Evolutionary conservation across 1,140 invertebrate species (phyloP), one percentile per base, ranked within the genome.

Genomic region (Parasteatoda tepidariorum): DNA sequence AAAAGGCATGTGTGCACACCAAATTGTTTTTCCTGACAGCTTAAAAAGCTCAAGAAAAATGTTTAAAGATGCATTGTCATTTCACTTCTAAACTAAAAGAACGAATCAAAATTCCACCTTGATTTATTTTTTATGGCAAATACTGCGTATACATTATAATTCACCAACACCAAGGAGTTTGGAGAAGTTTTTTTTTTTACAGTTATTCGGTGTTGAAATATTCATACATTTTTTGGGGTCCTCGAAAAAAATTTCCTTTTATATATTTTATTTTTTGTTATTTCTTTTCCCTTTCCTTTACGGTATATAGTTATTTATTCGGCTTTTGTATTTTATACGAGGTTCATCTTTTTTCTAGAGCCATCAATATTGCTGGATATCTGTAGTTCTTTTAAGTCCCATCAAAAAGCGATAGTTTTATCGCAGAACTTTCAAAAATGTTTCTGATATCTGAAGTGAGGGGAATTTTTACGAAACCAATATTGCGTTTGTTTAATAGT

Each of bases 311-410:
- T 74, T 74, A 74, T 74, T 74, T 74, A 74, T 74, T 74, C 57
- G n/a, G 55, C 71, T 74, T 74, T 74, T 74, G 71, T 74, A 61
- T 74, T 74, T 74, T 48, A 61, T 74, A 61, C 71, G 28, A 61
- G 71, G 71, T 74, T n/a, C n/a, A n/a, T n/a, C n/a, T n/a, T n/a
- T 74, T 74, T 61, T 38, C 55, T 31, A 61, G 55, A 33, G 26
- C 57, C 71, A 74, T 74, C 55, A 74, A 74, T 74, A 74, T 61
- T 74, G 55, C 48, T 48, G 55, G 31, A 48, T 71, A 68, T 68
- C 66, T 68, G 66, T 48, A 68, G 66, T 68, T 68, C 38, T 41
- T 38, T 38, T 64, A n/a, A n/a, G n/a, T n/a, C n/a, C n/a, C n/a
- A n/a, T n/a, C n/a, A n/a, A n/a, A n/a, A n/a, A n/a, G n/a, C n/a